phyloP scores from a whole-genome alignment of 2,888 invertebrate genomes.

The Philopedon plagiatum region DNA sequence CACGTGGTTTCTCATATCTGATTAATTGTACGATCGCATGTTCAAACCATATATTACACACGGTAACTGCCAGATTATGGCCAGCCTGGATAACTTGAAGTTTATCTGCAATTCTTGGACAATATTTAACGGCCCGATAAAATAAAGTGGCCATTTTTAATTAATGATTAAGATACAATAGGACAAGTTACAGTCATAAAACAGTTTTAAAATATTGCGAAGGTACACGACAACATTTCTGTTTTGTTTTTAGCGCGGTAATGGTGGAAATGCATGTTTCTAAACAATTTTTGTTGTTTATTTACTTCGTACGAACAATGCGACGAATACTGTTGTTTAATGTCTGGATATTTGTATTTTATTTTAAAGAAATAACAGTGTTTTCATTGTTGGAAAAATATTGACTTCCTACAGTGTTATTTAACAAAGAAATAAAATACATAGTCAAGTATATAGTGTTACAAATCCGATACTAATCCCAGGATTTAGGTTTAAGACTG shows the following conservation, averaged over 20 bases:
- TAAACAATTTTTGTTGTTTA: slow-evolving; percentile 28
- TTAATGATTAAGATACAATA: slow-evolving; percentile 46
- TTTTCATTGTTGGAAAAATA: no score
- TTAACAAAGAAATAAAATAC: no score
- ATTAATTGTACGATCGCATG: slow-evolving; percentile 63
- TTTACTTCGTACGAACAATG: no score
- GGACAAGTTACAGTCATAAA: slow-evolving; percentile 38
- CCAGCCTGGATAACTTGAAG: slow-evolving; percentile 43
- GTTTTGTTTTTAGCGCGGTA: slow-evolving; percentile 11
- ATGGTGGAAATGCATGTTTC: slow-evolving; percentile 40
- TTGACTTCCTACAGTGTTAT: no score
- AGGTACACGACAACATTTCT: slow-evolving; percentile 19
- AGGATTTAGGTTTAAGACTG: no score
- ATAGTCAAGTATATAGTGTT: no score
- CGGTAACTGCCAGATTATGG: slow-evolving; percentile 35
- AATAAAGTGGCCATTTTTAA: slow-evolving; percentile 42
- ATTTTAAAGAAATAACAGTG: no score
- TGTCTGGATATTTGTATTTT: no score
- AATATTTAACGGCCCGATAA: slow-evolving; percentile 44
- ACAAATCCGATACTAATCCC: no score
- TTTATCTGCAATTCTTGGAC: slow-evolving; percentile 45
- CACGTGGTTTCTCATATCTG: slow-evolving; percentile 60
- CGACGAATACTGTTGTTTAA: no score
- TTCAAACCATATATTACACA: slow-evolving; percentile 43
- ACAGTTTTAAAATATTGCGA: slow-evolving; percentile 37